Evolutionary conservation across 2,888 invertebrate species (phyloP).

Genomic region (Litoditis marina): DNA sequence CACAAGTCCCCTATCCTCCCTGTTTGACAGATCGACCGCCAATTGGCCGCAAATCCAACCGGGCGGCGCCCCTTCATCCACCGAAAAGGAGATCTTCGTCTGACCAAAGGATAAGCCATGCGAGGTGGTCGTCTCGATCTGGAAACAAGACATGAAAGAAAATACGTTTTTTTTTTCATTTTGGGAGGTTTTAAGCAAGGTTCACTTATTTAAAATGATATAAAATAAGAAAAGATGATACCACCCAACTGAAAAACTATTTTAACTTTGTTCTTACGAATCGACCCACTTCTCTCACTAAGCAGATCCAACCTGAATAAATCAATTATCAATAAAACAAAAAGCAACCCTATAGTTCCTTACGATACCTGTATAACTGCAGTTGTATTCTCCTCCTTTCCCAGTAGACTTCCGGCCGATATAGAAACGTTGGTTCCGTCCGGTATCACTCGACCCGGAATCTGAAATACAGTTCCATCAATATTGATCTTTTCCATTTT

Average conservation of each 20-base stretch:
- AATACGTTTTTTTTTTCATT: no score
- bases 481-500: no score
- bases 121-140: constrained; percentile 17
- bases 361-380: constrained; percentile 14
- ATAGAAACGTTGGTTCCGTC: constrained; percentile 21
- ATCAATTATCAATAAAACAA: no score
- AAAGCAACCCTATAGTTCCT: no score
- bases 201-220: no score
- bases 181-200: no score
- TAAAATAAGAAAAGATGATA: no score
- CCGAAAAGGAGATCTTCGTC: constrained; percentile 3
- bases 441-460: constrained; percentile 8
- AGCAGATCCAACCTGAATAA: no score
- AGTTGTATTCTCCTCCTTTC: constrained; percentile 14
- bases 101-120: constrained; percentile 8
- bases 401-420: constrained; percentile 7
- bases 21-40: background rate
- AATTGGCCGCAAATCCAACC: constrained; percentile 16
- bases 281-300: no score
- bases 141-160: no score
- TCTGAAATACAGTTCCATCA: constrained; percentile 9
- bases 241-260: no score
- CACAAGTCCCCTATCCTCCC: background rate
- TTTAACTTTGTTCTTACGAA: no score
- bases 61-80: constrained; percentile 23